phyloP scores from a whole-genome alignment of 2,113 vertebrate genomes.

The Oncorhynchus masou region DNA sequence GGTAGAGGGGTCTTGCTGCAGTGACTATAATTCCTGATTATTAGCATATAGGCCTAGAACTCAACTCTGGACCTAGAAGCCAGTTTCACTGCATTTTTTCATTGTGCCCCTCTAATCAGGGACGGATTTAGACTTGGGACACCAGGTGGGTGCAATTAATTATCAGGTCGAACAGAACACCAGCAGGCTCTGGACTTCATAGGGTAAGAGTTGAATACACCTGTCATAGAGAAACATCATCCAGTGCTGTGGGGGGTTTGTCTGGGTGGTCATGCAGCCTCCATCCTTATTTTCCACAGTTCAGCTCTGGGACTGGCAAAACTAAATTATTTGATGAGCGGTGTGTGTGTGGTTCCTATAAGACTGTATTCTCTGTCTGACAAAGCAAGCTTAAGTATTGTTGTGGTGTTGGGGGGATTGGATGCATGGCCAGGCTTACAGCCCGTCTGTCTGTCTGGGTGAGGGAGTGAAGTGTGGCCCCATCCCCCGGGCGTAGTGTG shows the following conservation, averaged over 20 bases:
- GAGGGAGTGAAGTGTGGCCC: conserved; percentile 18
- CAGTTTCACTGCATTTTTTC: no score
- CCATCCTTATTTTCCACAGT: not conserved
- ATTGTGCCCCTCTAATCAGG: no score
- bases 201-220: no score
- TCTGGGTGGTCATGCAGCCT: not conserved
- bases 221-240: not conserved
- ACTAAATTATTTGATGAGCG: not conserved
- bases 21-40: not conserved
- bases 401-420: conserved; percentile 4
- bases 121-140: no score
- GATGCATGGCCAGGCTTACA: not conserved
- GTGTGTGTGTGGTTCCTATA: not conserved
- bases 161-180: no score
- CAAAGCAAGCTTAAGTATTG: not conserved
- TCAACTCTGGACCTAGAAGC: no score
- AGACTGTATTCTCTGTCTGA: not conserved
- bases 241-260: not conserved
- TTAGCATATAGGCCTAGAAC: not conserved
- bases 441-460: conserved; percentile 22
- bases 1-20: conserved; percentile 1
- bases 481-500: conserved; percentile 39
- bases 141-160: no score
- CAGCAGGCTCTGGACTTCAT: no score
- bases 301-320: not conserved